A percentile compares a stretch with the other conserved stretches of the same genome.
These are phyloP conservation scores for Mesorhabditis belari DNA, from an alignment of 2,888 invertebrate species.

Conservation along the genomic window DNA sequence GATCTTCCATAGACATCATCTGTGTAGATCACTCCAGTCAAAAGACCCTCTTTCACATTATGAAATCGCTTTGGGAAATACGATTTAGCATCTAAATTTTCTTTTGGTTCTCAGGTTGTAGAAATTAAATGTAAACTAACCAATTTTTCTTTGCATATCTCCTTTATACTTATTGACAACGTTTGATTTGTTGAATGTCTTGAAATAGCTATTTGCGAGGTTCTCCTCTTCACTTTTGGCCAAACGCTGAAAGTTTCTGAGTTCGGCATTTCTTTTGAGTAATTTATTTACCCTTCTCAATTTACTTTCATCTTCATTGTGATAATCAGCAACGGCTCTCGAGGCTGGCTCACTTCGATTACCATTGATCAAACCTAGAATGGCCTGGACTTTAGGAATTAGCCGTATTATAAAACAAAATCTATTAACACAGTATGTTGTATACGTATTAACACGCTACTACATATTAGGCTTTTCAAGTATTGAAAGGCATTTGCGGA, in stretches of 20 bases:
- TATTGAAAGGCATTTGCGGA: no score
- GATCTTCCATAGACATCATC: constrained; percentile 34
- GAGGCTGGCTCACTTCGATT: not conserved
- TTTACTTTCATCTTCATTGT: constrained; percentile 40
- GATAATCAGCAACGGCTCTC: not conserved
- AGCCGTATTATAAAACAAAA: no score
- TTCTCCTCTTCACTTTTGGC: constrained; percentile 62
- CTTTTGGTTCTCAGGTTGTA: not conserved
- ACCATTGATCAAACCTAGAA: no score
- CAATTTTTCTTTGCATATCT: constrained; percentile 48
- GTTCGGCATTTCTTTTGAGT: not conserved
- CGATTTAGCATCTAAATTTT: constrained; percentile 14
- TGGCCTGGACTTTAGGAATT: no score
- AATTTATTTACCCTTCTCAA: constrained; percentile 17
- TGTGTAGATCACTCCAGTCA: constrained; percentile 51
- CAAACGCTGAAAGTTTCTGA: constrained; percentile 38
- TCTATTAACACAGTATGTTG: no score
- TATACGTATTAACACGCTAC: no score
- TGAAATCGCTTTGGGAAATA: constrained; percentile 37
- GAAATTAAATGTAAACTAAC: constrained; percentile 3
- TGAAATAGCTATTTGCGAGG: constrained; percentile 69
- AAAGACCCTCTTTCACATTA: constrained; percentile 21
- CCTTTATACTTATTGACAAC: constrained; percentile 62
- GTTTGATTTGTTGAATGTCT: constrained; percentile 64
- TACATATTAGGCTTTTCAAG: not conserved